These are phyloP conservation scores for Epiblema foenella DNA, from an alignment of 2,888 invertebrate genomes.

Conservation along the genomic window DNA sequence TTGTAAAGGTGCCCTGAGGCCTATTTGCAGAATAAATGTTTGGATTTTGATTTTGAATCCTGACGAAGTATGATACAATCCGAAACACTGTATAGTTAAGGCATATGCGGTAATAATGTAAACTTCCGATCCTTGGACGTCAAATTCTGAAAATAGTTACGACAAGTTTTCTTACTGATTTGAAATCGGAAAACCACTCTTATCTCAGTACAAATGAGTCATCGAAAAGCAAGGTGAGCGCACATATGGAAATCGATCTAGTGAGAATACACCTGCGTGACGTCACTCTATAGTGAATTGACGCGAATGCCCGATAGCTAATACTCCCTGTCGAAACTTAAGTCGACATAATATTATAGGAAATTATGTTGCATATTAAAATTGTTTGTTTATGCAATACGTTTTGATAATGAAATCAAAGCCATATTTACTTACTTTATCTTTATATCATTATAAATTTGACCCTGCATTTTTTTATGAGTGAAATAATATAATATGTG, in stretches of 20 bases:
- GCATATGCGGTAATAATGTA: constrained; percentile 2
- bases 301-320: constrained; percentile 18
- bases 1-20: too few relatives aligned
- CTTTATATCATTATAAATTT: background rate
- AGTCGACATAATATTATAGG: constrained; percentile 18
- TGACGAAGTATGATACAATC: too few relatives aligned
- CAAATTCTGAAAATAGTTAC: constrained; percentile 24
- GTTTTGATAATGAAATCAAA: background rate
- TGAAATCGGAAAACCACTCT: constrained; percentile 29
- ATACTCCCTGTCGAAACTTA: constrained; percentile 18
- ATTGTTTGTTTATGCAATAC: background rate
- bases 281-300: constrained; percentile 25
- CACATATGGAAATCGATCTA: constrained; percentile 7
- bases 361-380: background rate
- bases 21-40: too few relatives aligned
- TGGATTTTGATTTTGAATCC: too few relatives aligned
- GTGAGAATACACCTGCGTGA: constrained; percentile 35
- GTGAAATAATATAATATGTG: too few relatives aligned
- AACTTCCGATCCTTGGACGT: constrained; percentile 27
- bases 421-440: background rate
- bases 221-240: constrained; percentile 13
- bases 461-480: too few relatives aligned
- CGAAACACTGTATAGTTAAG: too few relatives aligned
- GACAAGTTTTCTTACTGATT: constrained; percentile 32
- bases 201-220: constrained; percentile 33